phyloP scores from a whole-genome alignment of 2,888 invertebrate genomes.

The Eristalis arbustorum region DNA sequence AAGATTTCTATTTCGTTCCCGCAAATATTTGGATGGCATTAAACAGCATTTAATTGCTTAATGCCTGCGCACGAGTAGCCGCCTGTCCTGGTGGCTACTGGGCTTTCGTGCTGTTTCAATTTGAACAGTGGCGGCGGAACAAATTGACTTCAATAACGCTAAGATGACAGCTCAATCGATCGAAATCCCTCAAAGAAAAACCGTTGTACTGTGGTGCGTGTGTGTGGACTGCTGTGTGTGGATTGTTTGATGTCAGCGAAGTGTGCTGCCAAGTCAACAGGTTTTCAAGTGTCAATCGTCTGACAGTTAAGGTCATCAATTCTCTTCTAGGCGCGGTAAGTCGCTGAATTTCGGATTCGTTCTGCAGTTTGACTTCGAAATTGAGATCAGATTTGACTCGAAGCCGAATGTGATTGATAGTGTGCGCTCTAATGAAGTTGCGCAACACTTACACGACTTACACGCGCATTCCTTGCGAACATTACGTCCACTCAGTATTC shows the following conservation, averaged over 20 bases:
- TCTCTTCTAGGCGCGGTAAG: not conserved
- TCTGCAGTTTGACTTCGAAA: constrained; percentile 7
- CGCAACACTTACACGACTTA: constrained; percentile 9
- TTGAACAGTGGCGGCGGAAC: not conserved
- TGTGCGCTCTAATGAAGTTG: constrained; percentile 14
- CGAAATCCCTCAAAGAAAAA: constrained; percentile 36
- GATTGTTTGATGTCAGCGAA: constrained; percentile 27
- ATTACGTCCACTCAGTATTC: constrained; percentile 19
- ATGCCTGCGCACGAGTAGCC: constrained; percentile 12
- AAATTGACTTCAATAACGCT: constrained; percentile 34
- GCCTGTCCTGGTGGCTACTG: constrained; percentile 20
- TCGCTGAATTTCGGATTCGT: constrained; percentile 5
- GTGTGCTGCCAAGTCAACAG: constrained; percentile 32
- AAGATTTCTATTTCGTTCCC: constrained; percentile 32
- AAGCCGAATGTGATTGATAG: constrained; percentile 28
- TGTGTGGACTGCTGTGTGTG: too few relatives aligned
- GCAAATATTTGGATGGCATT: constrained; percentile 67
- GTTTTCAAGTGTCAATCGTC: constrained; percentile 28
- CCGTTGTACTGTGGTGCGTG: not conserved
- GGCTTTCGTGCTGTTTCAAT: constrained; percentile 19
- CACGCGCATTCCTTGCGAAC: not conserved
- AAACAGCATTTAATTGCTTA: constrained; percentile 59
- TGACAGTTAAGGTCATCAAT: constrained; percentile 45
- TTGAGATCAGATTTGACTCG: constrained; percentile 8
- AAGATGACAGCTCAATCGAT: constrained; percentile 54